Percentiles rank a stretch among this genome's conserved stretches.
These are phyloP conservation scores for Semaprochilodus insignis DNA, from an alignment of 2,797 vertebrate genomes.

Conservation along the genomic window DNA sequence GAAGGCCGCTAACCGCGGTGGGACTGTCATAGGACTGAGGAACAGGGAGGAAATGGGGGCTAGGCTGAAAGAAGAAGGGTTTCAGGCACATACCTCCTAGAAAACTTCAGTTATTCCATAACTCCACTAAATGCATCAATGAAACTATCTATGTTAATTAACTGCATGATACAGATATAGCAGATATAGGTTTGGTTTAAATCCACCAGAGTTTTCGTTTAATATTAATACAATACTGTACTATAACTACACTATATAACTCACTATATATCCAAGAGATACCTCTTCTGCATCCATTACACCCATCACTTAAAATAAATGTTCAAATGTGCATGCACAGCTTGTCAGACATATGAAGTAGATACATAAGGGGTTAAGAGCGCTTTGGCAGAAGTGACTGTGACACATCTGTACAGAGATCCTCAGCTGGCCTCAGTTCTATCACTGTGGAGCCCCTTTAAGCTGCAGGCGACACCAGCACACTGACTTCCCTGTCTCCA, in stretches of 20 bases:
- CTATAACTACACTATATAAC: too few species aligned
- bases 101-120: too few species aligned
- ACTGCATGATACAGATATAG: too few species aligned
- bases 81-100: too few species aligned
- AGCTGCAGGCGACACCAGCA: conserved; percentile 60
- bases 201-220: too few species aligned
- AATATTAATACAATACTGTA: neutral
- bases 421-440: conserved; percentile 16
- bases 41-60: too few species aligned
- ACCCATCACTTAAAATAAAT: neutral
- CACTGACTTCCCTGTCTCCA: conserved; percentile 55
- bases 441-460: neutral
- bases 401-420: conserved; percentile 23
- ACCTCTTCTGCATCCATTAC: neutral
- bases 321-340: neutral
- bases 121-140: too few species aligned
- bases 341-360: neutral
- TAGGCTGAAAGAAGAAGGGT: too few species aligned
- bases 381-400: neutral
- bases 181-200: neutral
- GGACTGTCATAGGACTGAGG: too few species aligned
- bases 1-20: too few species aligned
- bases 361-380: neutral
- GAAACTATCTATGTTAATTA: neutral
- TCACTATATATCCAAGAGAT: neutral